Percentiles rank a stretch among this genome's conserved stretches.
phyloP scores from a whole-genome alignment of 2,797 vertebrate genomes.

The Mycteria americana region DNA sequence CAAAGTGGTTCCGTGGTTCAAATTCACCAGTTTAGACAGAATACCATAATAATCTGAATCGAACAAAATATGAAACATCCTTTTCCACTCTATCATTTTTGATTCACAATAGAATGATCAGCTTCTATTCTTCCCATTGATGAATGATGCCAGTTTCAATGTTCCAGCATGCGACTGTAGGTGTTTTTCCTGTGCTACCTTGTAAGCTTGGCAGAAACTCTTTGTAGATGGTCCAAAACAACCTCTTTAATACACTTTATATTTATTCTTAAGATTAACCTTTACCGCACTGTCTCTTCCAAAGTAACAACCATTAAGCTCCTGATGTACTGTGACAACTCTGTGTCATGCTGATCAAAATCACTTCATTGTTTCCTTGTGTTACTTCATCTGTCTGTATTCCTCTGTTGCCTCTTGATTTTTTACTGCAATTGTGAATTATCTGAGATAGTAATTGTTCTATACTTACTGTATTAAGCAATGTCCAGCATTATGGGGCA shows the following conservation, averaged over 20 bases:
- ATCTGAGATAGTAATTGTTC: neutral
- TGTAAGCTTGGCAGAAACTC: neutral
- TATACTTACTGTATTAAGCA: neutral
- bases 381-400: neutral
- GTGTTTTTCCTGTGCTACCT: neutral
- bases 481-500: neutral
- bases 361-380: neutral
- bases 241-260: neutral
- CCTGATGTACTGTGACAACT: neutral
- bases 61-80: conserved; percentile 19
- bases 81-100: neutral
- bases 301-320: neutral
- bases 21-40: conserved; percentile 14
- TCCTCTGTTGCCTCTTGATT: neutral
- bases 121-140: neutral
- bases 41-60: neutral
- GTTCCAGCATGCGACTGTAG: neutral
- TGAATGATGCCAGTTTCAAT: neutral
- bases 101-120: conserved; percentile 8
- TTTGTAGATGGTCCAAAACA: neutral
- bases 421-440: neutral
- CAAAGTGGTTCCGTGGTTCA: conserved; percentile 14
- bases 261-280: neutral
- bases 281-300: neutral
- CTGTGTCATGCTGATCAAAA: neutral